phyloP scores from a whole-genome alignment of 2,797 vertebrate species.

The Heliangelus exortis region DNA sequence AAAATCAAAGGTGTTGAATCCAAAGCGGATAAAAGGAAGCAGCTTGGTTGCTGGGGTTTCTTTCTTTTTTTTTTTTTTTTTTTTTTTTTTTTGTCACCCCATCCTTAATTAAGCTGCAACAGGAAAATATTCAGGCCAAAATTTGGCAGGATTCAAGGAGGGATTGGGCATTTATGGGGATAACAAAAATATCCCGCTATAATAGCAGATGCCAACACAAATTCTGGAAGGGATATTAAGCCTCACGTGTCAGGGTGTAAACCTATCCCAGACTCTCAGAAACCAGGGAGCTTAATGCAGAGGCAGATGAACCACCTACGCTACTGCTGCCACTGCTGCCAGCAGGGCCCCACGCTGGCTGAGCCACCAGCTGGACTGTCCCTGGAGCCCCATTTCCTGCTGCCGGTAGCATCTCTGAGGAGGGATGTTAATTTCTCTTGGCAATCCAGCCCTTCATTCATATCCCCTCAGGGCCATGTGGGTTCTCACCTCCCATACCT shows the following conservation, averaged over 20 bases:
- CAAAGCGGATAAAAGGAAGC: slow-evolving; percentile 47
- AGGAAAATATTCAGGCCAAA: slow-evolving; percentile 59
- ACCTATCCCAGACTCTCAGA: slow-evolving; percentile 4
- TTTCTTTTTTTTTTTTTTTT: background rate
- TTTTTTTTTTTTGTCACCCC: background rate
- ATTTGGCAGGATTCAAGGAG: slow-evolving; percentile 20
- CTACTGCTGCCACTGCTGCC: background rate
- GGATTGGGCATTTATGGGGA: slow-evolving; percentile 2
- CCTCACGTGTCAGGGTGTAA: slow-evolving; percentile 58
- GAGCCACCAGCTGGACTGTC: background rate
- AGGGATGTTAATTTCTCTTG: background rate
- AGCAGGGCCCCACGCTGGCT: accelerated
- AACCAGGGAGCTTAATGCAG: background rate
- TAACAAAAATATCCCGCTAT: slow-evolving; percentile 53
- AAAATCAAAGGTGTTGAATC: background rate
- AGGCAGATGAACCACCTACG: slow-evolving; percentile 7
- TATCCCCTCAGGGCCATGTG: background rate
- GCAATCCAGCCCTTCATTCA: background rate
- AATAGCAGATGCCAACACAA: slow-evolving; percentile 40
- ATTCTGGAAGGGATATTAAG: slow-evolving; percentile 61
- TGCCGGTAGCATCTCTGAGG: background rate
- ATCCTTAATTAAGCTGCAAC: slow-evolving; percentile 45
- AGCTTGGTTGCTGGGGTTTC: too few relatives aligned
- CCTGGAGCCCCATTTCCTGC: background rate
- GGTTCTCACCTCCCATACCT: background rate